Percentiles rank a stretch among this genome's conserved stretches.
phyloP scores from a whole-genome alignment of 2,797 vertebrate species.

The Luscinia luscinia region DNA sequence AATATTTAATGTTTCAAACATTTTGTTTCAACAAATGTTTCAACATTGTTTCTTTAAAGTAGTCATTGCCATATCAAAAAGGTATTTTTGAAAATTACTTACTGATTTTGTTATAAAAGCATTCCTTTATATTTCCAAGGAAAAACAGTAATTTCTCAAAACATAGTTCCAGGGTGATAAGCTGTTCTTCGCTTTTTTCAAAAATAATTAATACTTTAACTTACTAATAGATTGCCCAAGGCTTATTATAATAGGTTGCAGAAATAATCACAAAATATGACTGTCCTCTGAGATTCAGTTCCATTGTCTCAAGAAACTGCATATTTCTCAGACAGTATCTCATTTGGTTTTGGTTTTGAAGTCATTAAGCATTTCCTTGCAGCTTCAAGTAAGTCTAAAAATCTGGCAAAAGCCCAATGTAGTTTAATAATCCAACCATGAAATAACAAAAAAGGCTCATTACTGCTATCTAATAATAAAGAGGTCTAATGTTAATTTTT shows the following conservation, averaged over 20 bases:
- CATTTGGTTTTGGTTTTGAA: not conserved
- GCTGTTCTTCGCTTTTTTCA: not conserved
- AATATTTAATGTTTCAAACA: not conserved
- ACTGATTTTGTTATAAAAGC: not conserved
- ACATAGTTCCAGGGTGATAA: not conserved
- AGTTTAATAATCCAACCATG: constrained; percentile 11
- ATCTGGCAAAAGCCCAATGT: not conserved
- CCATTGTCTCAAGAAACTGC: not conserved
- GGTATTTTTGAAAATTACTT: not conserved
- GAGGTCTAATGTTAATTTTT: not conserved
- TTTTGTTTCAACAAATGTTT: not conserved
- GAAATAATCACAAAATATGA: not conserved
- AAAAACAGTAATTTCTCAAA: not conserved
- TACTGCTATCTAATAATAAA: not conserved
- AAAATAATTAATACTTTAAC: constrained; percentile 5
- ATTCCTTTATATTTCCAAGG: not conserved
- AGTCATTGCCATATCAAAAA: not conserved
- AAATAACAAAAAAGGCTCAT: not conserved
- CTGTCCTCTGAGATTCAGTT: not conserved
- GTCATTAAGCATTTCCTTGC: not conserved
- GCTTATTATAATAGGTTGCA: not conserved
- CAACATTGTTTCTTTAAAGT: not conserved
- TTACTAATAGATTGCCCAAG: not conserved
- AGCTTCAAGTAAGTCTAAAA: constrained; percentile 9
- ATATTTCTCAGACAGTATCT: not conserved